Evolutionary conservation across 2,888 invertebrate genomes (phyloP).

Genomic region (Trichopoda pennipes): DNA sequence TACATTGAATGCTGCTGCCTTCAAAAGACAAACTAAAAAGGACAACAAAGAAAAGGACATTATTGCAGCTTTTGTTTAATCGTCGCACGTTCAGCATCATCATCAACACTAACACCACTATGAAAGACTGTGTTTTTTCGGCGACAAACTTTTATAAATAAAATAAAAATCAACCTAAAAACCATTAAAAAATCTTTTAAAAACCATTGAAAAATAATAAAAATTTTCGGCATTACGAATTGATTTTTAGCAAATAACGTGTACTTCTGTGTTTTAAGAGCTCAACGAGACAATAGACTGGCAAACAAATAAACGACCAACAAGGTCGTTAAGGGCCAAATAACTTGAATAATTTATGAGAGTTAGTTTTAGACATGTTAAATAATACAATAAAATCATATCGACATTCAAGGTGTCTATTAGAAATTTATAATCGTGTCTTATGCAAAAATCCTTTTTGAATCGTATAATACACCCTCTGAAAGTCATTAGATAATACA

Average conservation of each 20-base stretch:
- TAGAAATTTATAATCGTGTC: constrained; percentile 35
- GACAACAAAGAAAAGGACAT: constrained; percentile 47
- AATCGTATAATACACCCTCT: constrained; percentile 35
- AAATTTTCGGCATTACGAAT: constrained; percentile 56
- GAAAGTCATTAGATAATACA: not conserved
- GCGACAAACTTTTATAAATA: constrained; percentile 23
- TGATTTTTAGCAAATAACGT: constrained; percentile 29
- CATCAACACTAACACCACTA: constrained; percentile 55
- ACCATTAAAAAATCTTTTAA: constrained; percentile 47
- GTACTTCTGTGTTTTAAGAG: constrained; percentile 4
- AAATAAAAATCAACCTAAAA: constrained; percentile 33
- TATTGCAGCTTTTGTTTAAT: constrained; percentile 42
- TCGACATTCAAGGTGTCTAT: constrained; percentile 3
- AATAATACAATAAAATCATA: constrained; percentile 19
- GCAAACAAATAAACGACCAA: constrained; percentile 32
- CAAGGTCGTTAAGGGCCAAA: constrained; percentile 79
- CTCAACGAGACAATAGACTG: constrained; percentile 3
- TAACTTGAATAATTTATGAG: constrained; percentile 76
- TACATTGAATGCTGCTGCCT: constrained; percentile 10
- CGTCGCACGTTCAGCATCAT: constrained; percentile 47
- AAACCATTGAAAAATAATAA: constrained; percentile 28
- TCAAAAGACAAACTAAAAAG: constrained; percentile 33
- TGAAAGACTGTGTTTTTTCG: constrained; percentile 12
- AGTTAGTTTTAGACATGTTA: constrained; percentile 28
- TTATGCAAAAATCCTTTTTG: constrained; percentile 37